phyloP scores from a whole-genome alignment of 2,113 vertebrate genomes.

The Eretmochelys imbricata region DNA sequence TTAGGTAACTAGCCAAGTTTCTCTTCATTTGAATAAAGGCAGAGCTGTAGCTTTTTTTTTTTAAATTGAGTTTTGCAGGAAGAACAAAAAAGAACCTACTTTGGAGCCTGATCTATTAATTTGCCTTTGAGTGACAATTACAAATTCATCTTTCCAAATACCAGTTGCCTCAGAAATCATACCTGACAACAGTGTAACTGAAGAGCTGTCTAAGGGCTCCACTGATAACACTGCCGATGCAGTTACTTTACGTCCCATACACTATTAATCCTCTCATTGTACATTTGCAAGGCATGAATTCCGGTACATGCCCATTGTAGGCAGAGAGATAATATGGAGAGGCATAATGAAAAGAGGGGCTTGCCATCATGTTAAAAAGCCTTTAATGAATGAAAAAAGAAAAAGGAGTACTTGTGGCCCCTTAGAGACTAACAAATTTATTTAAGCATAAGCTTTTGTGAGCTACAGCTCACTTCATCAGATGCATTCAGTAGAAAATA shows the following conservation, averaged over 20 bases:
- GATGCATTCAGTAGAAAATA: too few relatives aligned
- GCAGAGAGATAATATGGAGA: not conserved
- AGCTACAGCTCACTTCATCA: too few relatives aligned
- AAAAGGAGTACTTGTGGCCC: too few relatives aligned
- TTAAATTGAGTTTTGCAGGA: not conserved
- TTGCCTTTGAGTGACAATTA: conserved; percentile 45
- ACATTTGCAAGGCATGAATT: not conserved
- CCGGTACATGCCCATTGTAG: not conserved
- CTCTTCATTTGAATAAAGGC: not conserved
- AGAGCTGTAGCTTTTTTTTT: not conserved
- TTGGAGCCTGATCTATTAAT: conserved; percentile 24
- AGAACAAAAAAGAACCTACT: conserved; percentile 21
- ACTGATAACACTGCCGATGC: conserved; percentile 11
- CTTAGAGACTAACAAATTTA: too few relatives aligned
- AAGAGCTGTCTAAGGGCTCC: conserved; percentile 5
- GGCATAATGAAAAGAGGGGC: not conserved
- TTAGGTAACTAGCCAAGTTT: not conserved
- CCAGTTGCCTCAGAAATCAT: conserved; percentile 35
- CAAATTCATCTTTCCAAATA: conserved; percentile 46
- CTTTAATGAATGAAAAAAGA: too few relatives aligned
- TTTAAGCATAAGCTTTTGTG: too few relatives aligned
- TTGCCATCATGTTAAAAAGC: not conserved
- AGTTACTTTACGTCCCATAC: not conserved
- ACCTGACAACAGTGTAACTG: not conserved
- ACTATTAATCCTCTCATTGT: not conserved